These are phyloP conservation scores for Philereme transversata DNA, from an alignment of 2,888 invertebrate species.

Conservation along the genomic window DNA sequence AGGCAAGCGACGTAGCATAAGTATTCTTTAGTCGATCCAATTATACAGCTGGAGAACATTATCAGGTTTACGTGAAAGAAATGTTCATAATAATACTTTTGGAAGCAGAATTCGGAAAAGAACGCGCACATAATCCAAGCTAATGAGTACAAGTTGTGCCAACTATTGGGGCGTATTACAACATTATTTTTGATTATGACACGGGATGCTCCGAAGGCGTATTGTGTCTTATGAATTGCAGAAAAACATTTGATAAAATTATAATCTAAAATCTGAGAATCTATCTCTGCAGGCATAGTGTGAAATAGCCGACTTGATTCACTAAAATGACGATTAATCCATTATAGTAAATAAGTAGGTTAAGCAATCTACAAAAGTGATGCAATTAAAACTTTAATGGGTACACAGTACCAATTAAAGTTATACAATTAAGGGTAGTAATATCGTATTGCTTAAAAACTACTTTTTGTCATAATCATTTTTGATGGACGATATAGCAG, in stretches of 20 bases:
- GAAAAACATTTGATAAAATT: constrained; percentile 45
- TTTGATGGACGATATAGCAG: neutral
- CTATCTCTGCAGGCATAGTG: constrained; percentile 11
- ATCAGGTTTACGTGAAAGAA: constrained; percentile 31
- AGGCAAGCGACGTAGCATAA: constrained; percentile 38
- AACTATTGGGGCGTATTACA: constrained; percentile 28
- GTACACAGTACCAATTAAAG: neutral
- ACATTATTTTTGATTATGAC: constrained; percentile 34
- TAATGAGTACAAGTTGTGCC: constrained; percentile 44
- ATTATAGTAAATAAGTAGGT: neutral
- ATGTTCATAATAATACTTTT: constrained; percentile 33
- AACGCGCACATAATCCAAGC: constrained; percentile 39
- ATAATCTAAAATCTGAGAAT: constrained; percentile 28
- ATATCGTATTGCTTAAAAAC: neutral
- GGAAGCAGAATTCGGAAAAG: constrained; percentile 34
- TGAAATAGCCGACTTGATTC: constrained; percentile 1
- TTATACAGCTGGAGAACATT: constrained; percentile 27
- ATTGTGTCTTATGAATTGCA: constrained; percentile 40
- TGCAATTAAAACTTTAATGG: neutral
- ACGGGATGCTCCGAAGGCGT: constrained; percentile 41
- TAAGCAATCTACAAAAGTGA: neutral
- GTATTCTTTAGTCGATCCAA: constrained; percentile 34
- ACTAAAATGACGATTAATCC: constrained; percentile 2
- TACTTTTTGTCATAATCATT: neutral
- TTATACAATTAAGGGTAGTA: neutral